These are phyloP conservation scores for Hipposideros larvatus DNA, from an alignment of 2,797 vertebrate species.

Conservation along the genomic window DNA sequence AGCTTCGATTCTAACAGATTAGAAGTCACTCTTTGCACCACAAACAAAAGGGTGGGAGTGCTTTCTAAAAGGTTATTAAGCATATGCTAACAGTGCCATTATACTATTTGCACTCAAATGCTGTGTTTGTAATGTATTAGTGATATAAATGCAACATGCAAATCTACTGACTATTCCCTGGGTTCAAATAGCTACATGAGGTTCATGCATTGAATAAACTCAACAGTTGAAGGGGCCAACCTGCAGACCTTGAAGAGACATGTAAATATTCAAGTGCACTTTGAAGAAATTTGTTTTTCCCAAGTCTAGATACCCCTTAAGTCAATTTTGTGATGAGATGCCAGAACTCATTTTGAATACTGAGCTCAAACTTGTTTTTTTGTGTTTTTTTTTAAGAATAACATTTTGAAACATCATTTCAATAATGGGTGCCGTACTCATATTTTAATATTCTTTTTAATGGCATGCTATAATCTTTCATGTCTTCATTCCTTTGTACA, in stretches of 20 bases:
- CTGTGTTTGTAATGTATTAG: constrained; percentile 13
- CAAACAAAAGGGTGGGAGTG: background rate
- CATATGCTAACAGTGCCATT: background rate
- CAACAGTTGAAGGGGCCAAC: background rate
- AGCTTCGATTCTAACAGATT: background rate
- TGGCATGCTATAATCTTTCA: background rate
- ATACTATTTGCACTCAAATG: background rate
- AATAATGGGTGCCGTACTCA: background rate
- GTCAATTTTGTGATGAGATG: background rate
- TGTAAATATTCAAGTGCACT: background rate
- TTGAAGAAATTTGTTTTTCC: background rate
- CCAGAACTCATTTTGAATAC: constrained; percentile 27
- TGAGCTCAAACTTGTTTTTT: background rate
- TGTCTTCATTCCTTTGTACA: background rate
- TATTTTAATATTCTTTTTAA: background rate
- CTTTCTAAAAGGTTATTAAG: constrained; percentile 17
- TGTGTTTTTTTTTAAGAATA: background rate
- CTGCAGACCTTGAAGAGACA: background rate
- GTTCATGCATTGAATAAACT: background rate
- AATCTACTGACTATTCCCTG: background rate
- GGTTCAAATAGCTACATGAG: background rate
- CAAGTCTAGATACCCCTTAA: background rate
- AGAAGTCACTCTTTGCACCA: background rate
- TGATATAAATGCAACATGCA: constrained; percentile 19
- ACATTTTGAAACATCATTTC: background rate